Percentiles rank a stretch among this genome's conserved stretches.
Evolutionary conservation across 2,797 vertebrate species (phyloP).

Genomic region (Myripristis murdjan): DNA sequence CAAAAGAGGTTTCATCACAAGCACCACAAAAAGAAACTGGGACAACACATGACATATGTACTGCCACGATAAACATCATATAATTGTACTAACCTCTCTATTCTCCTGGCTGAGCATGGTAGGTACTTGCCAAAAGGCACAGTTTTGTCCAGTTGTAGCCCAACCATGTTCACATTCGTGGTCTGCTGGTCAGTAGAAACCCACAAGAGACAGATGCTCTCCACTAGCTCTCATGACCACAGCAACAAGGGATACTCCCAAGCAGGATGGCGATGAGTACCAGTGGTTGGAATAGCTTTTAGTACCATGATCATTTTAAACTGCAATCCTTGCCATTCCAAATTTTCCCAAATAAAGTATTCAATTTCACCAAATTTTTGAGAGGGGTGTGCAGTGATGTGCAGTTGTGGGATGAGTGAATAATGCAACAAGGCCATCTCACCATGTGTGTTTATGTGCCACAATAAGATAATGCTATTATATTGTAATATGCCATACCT

Average conservation of each 20-base stretch:
- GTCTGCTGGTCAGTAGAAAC: conserved; percentile 61
- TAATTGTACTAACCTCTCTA: conserved; percentile 41
- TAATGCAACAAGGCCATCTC: conserved; percentile 11
- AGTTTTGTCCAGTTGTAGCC: conserved; percentile 54
- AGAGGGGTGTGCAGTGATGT: conserved; percentile 66
- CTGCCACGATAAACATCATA: conserved; percentile 49
- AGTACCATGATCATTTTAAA: conserved; percentile 72
- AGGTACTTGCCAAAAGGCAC: conserved; percentile 49
- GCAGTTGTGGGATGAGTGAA: conserved; percentile 61
- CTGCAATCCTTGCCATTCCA: conserved; percentile 62
- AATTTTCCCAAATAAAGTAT: conserved; percentile 67
- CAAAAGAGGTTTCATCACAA: conserved; percentile 65
- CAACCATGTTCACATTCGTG: conserved; percentile 41
- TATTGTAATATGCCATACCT: background rate
- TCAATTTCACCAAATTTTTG: conserved; percentile 59
- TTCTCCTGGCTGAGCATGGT: conserved; percentile 41
- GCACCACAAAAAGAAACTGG: conserved; percentile 59
- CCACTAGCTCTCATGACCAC: conserved; percentile 68
- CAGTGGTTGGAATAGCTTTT: conserved; percentile 68
- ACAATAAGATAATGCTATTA: conserved; percentile 13
- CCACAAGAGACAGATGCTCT: conserved; percentile 71
- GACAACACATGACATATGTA: conserved; percentile 60
- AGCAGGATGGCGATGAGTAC: conserved; percentile 61
- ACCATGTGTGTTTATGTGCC: conserved; percentile 4
- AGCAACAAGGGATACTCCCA: conserved; percentile 72